These are phyloP conservation scores for Tetragonula carbonaria DNA, from an alignment of 2,888 invertebrate species.

Conservation along the genomic window DNA sequence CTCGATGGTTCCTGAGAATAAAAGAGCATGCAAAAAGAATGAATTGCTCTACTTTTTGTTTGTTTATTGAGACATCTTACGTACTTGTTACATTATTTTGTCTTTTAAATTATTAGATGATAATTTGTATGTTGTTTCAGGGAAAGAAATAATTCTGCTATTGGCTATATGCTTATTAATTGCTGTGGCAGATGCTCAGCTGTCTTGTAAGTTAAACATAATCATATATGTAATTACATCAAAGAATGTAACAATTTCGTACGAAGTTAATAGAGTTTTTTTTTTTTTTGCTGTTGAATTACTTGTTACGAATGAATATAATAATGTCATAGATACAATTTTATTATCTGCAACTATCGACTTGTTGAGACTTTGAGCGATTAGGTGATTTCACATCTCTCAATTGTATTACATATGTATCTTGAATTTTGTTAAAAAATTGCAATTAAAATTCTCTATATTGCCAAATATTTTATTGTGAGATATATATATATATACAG, in stretches of 20 bases:
- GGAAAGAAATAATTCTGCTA: slow-evolving; percentile 8
- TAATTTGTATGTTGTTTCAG: slow-evolving; percentile 34
- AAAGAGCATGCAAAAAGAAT: not conserved
- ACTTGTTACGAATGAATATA: not conserved
- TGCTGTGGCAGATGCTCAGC: slow-evolving; percentile 43
- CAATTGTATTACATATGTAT: not conserved
- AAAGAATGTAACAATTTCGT: not conserved
- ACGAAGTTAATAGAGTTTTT: not conserved
- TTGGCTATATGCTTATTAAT: slow-evolving; percentile 32
- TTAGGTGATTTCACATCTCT: not conserved
- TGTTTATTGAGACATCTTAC: not conserved
- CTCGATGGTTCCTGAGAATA: not conserved
- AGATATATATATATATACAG: not conserved
- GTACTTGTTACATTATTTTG: not conserved
- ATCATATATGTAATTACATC: not conserved
- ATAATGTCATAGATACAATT: not conserved
- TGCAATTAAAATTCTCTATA: too few relatives aligned
- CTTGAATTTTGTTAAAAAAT: not conserved
- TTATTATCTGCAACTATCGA: not conserved
- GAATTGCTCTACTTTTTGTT: not conserved
- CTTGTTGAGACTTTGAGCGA: not conserved
- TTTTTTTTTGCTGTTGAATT: not conserved
- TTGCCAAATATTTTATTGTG: too few relatives aligned
- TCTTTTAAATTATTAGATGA: not conserved
- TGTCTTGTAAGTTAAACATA: slow-evolving; percentile 62